These are phyloP conservation scores for Xerus rutilus DNA, from an alignment of 2,797 vertebrate genomes.

Conservation along the genomic window DNA sequence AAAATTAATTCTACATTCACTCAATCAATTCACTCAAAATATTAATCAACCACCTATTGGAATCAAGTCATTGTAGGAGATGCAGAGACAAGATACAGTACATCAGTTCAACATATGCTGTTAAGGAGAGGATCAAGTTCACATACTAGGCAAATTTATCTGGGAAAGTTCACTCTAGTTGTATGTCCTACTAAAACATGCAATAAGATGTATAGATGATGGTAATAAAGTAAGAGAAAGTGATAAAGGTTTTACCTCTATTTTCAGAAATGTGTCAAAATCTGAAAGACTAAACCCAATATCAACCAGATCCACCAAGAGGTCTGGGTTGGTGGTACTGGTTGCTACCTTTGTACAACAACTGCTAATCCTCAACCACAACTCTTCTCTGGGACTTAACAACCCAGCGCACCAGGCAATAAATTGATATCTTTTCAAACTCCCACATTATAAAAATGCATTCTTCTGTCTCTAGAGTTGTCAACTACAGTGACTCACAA, in stretches of 20 bases:
- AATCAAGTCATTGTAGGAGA: neutral
- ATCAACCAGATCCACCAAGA: neutral
- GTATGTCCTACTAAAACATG: neutral
- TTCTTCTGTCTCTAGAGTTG: conserved; percentile 3
- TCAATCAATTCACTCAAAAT: conserved; percentile 15
- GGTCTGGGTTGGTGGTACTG: neutral
- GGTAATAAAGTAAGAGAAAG: neutral
- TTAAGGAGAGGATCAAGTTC: neutral
- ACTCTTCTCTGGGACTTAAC: neutral
- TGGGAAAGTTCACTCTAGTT: neutral
- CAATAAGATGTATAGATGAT: neutral
- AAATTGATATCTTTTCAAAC: neutral
- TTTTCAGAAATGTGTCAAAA: neutral
- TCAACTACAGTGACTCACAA: neutral
- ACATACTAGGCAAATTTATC: neutral
- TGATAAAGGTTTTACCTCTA: neutral
- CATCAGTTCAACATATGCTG: neutral
- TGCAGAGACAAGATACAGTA: neutral
- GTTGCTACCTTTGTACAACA: neutral
- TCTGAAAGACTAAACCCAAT: neutral
- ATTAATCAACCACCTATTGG: neutral
- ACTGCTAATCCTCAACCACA: neutral
- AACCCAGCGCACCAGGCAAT: neutral
- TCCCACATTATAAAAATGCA: conserved; percentile 10
- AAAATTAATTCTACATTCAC: neutral